Conservation (phyloP, 2,113 vertebrate genomes). For the Larimichthys polyactis region DNA sequence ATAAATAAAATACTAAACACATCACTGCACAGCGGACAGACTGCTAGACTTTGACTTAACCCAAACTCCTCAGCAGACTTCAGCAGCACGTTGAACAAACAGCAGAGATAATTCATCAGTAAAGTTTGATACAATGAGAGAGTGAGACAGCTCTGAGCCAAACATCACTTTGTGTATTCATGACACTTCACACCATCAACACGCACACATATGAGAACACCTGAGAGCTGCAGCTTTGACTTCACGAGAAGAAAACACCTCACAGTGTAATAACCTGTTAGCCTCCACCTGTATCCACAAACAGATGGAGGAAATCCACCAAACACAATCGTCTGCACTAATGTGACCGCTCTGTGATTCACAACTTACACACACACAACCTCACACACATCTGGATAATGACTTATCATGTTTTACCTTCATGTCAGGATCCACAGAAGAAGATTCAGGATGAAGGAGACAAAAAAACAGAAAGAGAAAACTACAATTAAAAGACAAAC, state of each 20-base stretch:
- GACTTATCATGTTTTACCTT: conserved; percentile 16
- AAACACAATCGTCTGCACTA: background rate
- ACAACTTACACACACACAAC: background rate
- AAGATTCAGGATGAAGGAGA: conserved; percentile 10
- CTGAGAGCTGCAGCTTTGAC: background rate
- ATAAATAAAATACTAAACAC: background rate
- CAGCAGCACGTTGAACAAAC: background rate
- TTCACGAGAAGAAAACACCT: background rate
- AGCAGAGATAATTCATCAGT: too few species aligned
- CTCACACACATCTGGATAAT: background rate
- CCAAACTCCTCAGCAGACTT: background rate
- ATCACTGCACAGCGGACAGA: background rate
- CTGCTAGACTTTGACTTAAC: background rate
- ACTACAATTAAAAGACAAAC: background rate
- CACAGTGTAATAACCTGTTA: background rate
- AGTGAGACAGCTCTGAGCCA: too few species aligned
- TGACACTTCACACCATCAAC: background rate
- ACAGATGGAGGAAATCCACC: background rate
- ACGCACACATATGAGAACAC: background rate
- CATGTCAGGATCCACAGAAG: conserved; percentile 4
- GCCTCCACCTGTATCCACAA: background rate
- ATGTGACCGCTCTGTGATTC: background rate
- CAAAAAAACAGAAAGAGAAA: conserved; percentile 5
- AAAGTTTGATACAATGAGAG: too few species aligned
- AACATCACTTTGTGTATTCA: background rate